Base-by-base conservation (phyloP, 2,797 vertebrate genomes). In the Poliocrania exsul region DNA sequence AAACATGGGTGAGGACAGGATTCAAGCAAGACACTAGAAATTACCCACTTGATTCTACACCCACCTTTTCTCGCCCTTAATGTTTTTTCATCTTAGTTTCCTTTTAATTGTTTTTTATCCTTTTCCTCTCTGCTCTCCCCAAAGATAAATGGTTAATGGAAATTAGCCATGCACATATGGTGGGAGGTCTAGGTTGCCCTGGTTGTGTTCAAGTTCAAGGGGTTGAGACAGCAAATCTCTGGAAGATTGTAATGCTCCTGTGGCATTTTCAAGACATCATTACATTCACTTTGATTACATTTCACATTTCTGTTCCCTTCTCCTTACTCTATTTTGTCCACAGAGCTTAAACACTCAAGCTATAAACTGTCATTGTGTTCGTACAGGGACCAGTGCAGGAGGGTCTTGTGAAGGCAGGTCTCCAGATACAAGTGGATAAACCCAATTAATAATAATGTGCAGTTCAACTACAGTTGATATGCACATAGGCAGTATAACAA, bases 391-490 rank as follows among this genome's bases (percentile, higher is more conserved):
- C 54, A 35, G 61, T 38, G 82, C 47, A 81, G 49, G 53, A 51
- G 44, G 17, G 54, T 31, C 54, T 67, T 72, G 33, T 46, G 77
- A 51, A 94, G 90, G 77, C 49, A 90, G 56, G 38, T 81, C 56
- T 88, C 67, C 74, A 92, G 44, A 51, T 51, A 58, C 51, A 83
- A 70, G 85, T 18, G 26, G 56, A 60, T 50, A 90, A 81, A 86
- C 19, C 19, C 7, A 72, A 62, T 69, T 86, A 86, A 78, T 73
- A 92, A 77, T 13, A 92, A 79, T 3, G 28, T 33, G 72, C 24
- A 5, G 0, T 81, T 92, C 75, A 81, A 35, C 70, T 69, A 44
- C 58, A 66, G 17, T 11, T 79, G 62, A 61, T 80, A 77, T 10
- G n/a, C 35, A 80, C 16, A 60, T 8, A 50, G 37, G 15, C 49